Evolutionary conservation across 2,113 vertebrate species (phyloP).

Genomic region (Oreochromis aureus): DNA sequence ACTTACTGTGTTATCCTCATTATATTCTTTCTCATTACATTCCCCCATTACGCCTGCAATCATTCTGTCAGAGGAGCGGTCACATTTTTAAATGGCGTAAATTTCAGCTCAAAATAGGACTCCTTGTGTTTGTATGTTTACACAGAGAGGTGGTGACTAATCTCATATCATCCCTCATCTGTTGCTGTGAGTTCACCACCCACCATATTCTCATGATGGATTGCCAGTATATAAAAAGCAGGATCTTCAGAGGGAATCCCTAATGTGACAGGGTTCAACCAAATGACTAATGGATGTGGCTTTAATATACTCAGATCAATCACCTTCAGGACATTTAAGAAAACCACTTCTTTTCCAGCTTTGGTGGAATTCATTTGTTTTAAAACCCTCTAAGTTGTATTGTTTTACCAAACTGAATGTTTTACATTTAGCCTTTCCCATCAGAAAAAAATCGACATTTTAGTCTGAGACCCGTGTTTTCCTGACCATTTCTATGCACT

Average conservation of each 20-base stretch:
- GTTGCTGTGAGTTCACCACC: constrained; percentile 26
- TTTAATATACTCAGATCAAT: not conserved
- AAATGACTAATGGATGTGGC: constrained; percentile 10
- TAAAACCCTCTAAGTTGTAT: not conserved
- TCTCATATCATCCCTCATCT: constrained; percentile 42
- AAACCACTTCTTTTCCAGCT: not conserved
- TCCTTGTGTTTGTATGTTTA: constrained; percentile 30
- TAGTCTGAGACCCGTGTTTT: not conserved
- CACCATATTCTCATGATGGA: constrained; percentile 46
- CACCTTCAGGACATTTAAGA: not conserved
- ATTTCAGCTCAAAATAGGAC: constrained; percentile 27
- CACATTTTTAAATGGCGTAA: not conserved
- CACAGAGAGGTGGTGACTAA: constrained; percentile 39
- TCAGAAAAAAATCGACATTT: not conserved
- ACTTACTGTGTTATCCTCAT: constrained; percentile 55
- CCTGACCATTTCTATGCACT: not conserved
- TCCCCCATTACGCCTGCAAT: constrained; percentile 48
- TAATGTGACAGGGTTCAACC: constrained; percentile 17
- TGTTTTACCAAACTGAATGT: not conserved
- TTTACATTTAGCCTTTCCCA: not conserved
- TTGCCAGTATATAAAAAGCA: constrained; percentile 3
- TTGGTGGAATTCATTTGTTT: not conserved
- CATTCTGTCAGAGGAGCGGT: constrained; percentile 29
- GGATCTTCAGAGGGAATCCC: constrained; percentile 24
- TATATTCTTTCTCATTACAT: constrained; percentile 47